Evolutionary conservation across 2,113 vertebrate species (phyloP), one percentile per base, ranked within the genome.

Genomic region (Oreochromis tanganicae): DNA sequence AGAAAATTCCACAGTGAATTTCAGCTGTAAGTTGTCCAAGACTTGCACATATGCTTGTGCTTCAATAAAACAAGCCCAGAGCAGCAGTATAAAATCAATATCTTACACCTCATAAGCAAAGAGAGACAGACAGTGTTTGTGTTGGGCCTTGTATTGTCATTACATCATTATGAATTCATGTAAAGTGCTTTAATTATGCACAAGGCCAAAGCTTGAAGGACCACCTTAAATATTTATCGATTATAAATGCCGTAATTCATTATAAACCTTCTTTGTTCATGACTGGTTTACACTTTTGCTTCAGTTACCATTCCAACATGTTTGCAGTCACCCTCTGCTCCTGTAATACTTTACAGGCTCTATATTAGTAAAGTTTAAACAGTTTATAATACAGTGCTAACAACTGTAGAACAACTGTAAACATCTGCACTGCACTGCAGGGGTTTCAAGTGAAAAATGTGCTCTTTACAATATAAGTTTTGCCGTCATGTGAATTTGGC

Each of bases 201-300:
- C 84, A 17, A 88, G 63, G 21, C 59, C 34, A 85, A 86, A 82
- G 81, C 85, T 89, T 41, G 66, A 71, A 66, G 59, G 85, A 83
- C 80, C 63, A 81, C 59, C 85, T 90, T 89, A 89, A 92, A 93
- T 88, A 93, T 93, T 93, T 94, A 93, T 90, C 90, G 85, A 93
- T 91, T 87, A 82, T 90, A 93, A 92, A 90, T 87, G 91, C 91
- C 75, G 79, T 46, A 87, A 85, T 90, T 91, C 81, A 93, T 91
- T 89, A 88, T 87, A 92, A 93, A 89, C 78, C 12, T 83, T 48
- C 85, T 88, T 92, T 88, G 85, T 90, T 93, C 88, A 91, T 19
- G 29, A 46, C 82, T 86, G 9, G 91, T 94, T 92, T 95, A 94
- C 57, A 27, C 34, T 85, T 82, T 82, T 82, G 79, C 81, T 81